Base-by-base conservation (phyloP, 2,113 vertebrate genomes). In the Aythya baeri region DNA sequence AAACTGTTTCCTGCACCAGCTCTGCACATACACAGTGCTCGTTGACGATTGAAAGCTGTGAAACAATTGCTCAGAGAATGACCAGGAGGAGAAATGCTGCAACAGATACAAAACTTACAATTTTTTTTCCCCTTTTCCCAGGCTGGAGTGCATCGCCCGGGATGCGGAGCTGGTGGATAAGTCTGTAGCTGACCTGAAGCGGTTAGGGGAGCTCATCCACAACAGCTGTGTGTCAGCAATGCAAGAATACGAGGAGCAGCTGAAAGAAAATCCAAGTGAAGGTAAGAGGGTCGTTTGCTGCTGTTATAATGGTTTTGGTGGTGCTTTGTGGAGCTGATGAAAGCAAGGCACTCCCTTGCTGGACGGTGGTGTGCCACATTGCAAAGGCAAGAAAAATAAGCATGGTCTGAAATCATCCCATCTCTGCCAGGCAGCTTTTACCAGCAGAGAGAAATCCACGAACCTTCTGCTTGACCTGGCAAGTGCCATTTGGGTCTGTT, bases 161-260 rank as follows among this genome's bases (percentile, higher is more conserved):
- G 99, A 99, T 97, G 99, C 99, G 6, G 99, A 99, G 96, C 98
- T 99, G 94, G 99, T 99, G n/a, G 99, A 99, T 88, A 99, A 99
- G 86, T 99, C 99, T 2, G 98, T 99, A 22, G 99, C 99, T 21
- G 99, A 99, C 92, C 97, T 99, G 88, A 99, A 99, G 96, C 98
- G 99, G 17, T 97, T 99, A 8, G 99, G 99, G 3, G 99, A 99
- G 21, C 98, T 99, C 92, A 98, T 99, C 78, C 99, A 99, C 91
- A 98, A 97, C 27, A 99, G 98, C 88, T 99, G 99, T 88, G 98
- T 99, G 79, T 97, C 98, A 54, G 99, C 99, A 16, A 98, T 99
- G 97, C 99, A 99, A 92, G 99, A 99, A 20, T 99, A 99, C 0
- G 99, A 99, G 89, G 99, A 99, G 31, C 99, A 99, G 77, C 96